Base-by-base conservation (phyloP, 2,113 vertebrate genomes). In the Acanthochromis polyacanthus region DNA sequence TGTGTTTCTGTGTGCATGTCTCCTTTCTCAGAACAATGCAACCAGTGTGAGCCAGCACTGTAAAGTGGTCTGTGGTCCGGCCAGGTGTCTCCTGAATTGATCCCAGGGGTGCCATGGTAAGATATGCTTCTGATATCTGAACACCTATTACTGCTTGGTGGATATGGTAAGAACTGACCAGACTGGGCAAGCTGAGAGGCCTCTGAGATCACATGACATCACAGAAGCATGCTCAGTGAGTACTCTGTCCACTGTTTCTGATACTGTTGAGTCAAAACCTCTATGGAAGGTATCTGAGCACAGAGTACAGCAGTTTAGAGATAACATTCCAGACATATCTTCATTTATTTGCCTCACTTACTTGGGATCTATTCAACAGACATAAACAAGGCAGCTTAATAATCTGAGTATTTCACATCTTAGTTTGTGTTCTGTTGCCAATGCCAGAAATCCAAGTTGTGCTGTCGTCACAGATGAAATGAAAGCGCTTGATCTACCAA, bases 81-180 rank as follows among this genome's bases (percentile, higher is more conserved):
- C 82, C 84, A 92, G 88, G 92, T 90, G 90, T 89, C 85, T 89
- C 77, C 72, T 53, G 63, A 78, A 70, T 65, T 55, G 59, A 71
- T 88, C 91, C 83, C 79, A 66, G 57, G 58, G 60, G 77, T 78
- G 63, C 30, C 9, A 8, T 85, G 83, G 78, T 68, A 67, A 68
- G 80, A 84, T 75, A 80, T 57, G 43, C 20, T 69, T 70, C 73
- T 80, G 71, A 76, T 65, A 82, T 75, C 16, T 68, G 23, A 52
- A 69, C 75, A 73, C 76, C 60, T 82, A 65, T 79, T 40, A 70
- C 57, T 64, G 69, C 45, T 82, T 77, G 56, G 50, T 81, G 16
- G 32, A 79, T 32, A 71, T 72, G 58, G 68, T 69, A 53, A 76
- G 56, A 40, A 79, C 43, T 30, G 40, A 46, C 53, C 25, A 67